These are phyloP conservation scores for Ictalurus furcatus DNA, from an alignment of 2,113 vertebrate species.

Conservation along the genomic window DNA sequence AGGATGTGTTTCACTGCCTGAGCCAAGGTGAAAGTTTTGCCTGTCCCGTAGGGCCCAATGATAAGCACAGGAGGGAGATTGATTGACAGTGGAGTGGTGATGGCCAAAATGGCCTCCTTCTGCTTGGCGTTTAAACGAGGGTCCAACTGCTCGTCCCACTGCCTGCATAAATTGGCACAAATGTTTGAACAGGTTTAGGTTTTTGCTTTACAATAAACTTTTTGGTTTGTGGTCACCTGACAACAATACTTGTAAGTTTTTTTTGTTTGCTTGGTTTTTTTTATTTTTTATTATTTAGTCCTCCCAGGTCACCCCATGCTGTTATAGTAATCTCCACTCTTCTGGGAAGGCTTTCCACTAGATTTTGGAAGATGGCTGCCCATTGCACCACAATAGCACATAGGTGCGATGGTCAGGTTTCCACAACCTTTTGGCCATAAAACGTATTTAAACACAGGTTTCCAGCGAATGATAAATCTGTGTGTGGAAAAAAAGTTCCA, in stretches of 20 bases:
- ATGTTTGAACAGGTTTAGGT: neutral
- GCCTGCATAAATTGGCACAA: constrained; percentile 71
- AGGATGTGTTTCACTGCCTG: constrained; percentile 99
- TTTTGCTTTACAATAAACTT: neutral
- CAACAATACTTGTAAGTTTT: neutral
- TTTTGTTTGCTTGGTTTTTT: neutral
- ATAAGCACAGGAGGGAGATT: constrained; percentile 94
- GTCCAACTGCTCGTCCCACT: constrained; percentile 98
- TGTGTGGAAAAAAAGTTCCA: neutral
- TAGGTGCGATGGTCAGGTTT: neutral
- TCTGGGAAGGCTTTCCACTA: neutral
- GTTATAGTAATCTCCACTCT: neutral
- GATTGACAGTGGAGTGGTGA: constrained; percentile 90
- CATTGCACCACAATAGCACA: neutral
- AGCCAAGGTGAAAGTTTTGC: constrained; percentile 98
- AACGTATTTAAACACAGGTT: neutral
- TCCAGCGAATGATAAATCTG: neutral
- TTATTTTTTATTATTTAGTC: neutral
- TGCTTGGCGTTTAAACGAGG: constrained; percentile 97
- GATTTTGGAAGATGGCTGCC: neutral
- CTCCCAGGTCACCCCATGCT: neutral
- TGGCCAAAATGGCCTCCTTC: constrained; percentile 96
- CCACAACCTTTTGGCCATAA: neutral
- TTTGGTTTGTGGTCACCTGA: neutral
- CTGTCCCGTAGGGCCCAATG: constrained; percentile 97